Conservation (phyloP, 23 tunicate genomes). For the Phallusia fumigata region DNA sequence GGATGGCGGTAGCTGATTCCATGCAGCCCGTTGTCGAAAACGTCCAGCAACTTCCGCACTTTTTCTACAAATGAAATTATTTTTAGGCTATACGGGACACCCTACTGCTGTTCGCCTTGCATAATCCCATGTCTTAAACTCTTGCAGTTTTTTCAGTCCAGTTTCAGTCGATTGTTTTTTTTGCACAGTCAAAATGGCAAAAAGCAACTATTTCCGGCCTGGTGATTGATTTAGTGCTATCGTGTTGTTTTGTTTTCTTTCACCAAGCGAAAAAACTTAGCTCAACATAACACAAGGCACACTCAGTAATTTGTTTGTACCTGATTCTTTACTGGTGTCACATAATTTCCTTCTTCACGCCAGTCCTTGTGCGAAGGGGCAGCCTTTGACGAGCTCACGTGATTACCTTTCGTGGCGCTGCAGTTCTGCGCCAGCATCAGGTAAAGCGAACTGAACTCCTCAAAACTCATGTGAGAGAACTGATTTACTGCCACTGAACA, state of each 20-base stretch:
- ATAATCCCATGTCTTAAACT: too few relatives aligned
- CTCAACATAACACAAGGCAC: too few relatives aligned
- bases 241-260: too few relatives aligned
- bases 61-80: constrained; percentile 20
- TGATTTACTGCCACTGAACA: constrained; percentile 62
- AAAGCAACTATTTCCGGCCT: too few relatives aligned
- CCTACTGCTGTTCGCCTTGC: too few relatives aligned
- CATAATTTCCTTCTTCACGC: constrained; percentile 77
- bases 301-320: constrained; percentile 5
- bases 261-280: too few relatives aligned
- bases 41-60: constrained; percentile 97
- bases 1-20: constrained; percentile 96
- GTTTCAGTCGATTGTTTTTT: too few relatives aligned
- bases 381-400: constrained; percentile 17
- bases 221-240: too few relatives aligned
- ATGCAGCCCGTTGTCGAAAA: constrained; percentile 95
- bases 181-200: too few relatives aligned
- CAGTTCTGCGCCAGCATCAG: constrained; percentile 74
- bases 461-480: constrained; percentile 72
- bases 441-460: constrained; percentile 59
- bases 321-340: constrained; percentile 91
- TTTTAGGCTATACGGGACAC: too few relatives aligned
- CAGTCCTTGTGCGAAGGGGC: constrained; percentile 62
- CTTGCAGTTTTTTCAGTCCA: too few relatives aligned
- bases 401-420: constrained; percentile 69